Evolutionary conservation across 2,113 vertebrate species (phyloP), one percentile per base, ranked within the genome.

Genomic region (Hassar affinis): DNA sequence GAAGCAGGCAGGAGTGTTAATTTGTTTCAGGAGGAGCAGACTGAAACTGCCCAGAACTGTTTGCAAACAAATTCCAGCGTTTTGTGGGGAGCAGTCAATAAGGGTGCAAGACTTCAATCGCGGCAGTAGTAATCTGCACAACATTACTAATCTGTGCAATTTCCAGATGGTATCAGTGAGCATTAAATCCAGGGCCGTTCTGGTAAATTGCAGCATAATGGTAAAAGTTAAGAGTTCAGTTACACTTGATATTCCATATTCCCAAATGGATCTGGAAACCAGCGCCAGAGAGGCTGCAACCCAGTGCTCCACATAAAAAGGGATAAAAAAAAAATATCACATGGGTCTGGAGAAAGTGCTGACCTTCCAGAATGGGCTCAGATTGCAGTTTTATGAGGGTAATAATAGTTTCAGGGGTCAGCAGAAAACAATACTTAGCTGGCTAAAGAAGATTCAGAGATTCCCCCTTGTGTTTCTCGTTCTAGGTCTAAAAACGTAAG

Each of bases 351-450:
- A n/a, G 59, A 80, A 85, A 35, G 52, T 57, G 71, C 61, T 62
- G 54, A 51, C 64, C 76, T 79, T 79, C 47, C 68, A 75, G 35
- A 81, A 79, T 75, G 83, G 30, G 71, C 42, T 75, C 83, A 66
- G 25, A 54, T 74, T 81, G 79, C 42, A 77, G 57, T 80, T 85
- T 81, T 85, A 82, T 80, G 81, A 85, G 77, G 75, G 82, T 86
- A 86, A 86, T 85, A 86, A 82, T 86, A 83, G 56, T 80, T 83
- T 76, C 78, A 61, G 78, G 72, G 57, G 86, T 85, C 76, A 81
- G 72, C 52, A 85, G 66, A 86, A 88, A 86, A 80, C 80, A 86
- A 83, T 74, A 22, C 77, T 66, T 85, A 81, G 79, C 51, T 79
- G 27, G 66, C 68, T 82, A 38, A 82, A 54, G 7, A 74, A 22